Percentiles rank a stretch among this genome's conserved stretches.
phyloP scores from a whole-genome alignment of 2,888 invertebrate genomes.

The Sicus ferrugineus region DNA sequence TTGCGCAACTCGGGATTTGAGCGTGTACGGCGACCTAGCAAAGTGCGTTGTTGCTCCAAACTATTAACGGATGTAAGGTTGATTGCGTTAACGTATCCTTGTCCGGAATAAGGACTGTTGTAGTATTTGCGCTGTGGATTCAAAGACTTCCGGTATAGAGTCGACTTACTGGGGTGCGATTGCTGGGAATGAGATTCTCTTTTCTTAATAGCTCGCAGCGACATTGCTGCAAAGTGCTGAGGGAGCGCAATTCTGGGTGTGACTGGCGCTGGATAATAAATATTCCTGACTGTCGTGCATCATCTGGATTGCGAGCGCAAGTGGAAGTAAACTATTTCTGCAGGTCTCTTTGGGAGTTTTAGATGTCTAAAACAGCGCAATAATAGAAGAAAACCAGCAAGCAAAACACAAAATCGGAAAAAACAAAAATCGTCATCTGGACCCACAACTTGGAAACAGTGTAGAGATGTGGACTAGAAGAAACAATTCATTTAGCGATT shows the following conservation, averaged over 20 bases:
- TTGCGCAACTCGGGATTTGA: constrained; percentile 52
- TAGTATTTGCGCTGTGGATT: constrained; percentile 30
- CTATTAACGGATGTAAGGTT: constrained; percentile 25
- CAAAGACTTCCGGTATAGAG: constrained; percentile 37
- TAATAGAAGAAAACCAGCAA: not conserved
- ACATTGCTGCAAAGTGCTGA: constrained; percentile 51
- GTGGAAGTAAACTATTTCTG: not conserved
- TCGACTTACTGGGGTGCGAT: constrained; percentile 37
- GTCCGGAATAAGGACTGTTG: not conserved
- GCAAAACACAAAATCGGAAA: no score
- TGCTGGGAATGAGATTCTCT: constrained; percentile 52
- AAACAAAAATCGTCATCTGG: not conserved
- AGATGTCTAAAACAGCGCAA: not conserved
- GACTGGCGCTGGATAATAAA: not conserved
- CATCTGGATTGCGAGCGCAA: not conserved
- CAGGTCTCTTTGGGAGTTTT: not conserved
- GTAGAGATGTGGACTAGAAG: no score
- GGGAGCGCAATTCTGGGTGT: constrained; percentile 3
- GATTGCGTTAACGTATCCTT: not conserved
- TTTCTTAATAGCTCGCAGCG: constrained; percentile 63
- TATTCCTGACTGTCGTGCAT: not conserved
- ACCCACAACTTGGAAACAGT: no score
- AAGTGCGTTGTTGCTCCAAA: constrained; percentile 45
- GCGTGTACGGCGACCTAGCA: constrained; percentile 49
- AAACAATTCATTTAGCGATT: no score